Evolutionary conservation across 2,113 vertebrate species (phyloP), one percentile per base, ranked within the genome.

Genomic region (Romanogobio albipinnatus): DNA sequence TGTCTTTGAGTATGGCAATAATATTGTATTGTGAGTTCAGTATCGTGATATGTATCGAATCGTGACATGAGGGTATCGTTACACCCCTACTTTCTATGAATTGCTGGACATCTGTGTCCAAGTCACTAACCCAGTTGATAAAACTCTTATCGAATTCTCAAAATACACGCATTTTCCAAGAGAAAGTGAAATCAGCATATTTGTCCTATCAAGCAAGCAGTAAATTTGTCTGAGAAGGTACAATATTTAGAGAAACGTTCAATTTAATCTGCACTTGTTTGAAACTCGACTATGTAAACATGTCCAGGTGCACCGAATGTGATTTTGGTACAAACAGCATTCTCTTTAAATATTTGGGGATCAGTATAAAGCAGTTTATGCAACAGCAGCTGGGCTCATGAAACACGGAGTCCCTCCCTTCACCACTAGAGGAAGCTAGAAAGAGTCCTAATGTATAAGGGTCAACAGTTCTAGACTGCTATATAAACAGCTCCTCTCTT

Each of bases 141-240:
- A 76, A 62, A 24, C 51, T 78, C 76, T 84, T 29, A 84, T 61
- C 59, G 39, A 79, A 29, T 29, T 64, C 61, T 62, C 82, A 81
- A 84, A 76, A 87, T 56, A 87, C 24, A 68, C 39, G 64, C 9
- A 45, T 80, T 80, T 36, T 24, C 62, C 62, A 51, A 36, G 22
- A 43, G 82, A 84, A 84, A 68, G 58, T 49, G 45, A 80, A 53
- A 73, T 49, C n/a, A 3, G 24, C n/a, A 73, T 64, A 43, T 74
- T 58, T 75, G 19, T 45, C n/a, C 24, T 75, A 29, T 62, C 71
- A 7, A 5, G 26, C 66, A 51, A 76, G 24, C 7, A 19, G 26
- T 49, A 53, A 39, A 82, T 6, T 80, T 56, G 24, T 81, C 39
- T 59, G 49, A 47, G 66, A 47, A 39, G 15, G 39, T 24, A 58